phyloP scores from a whole-genome alignment of 2,888 invertebrate species.

The Chrysolina americana region DNA sequence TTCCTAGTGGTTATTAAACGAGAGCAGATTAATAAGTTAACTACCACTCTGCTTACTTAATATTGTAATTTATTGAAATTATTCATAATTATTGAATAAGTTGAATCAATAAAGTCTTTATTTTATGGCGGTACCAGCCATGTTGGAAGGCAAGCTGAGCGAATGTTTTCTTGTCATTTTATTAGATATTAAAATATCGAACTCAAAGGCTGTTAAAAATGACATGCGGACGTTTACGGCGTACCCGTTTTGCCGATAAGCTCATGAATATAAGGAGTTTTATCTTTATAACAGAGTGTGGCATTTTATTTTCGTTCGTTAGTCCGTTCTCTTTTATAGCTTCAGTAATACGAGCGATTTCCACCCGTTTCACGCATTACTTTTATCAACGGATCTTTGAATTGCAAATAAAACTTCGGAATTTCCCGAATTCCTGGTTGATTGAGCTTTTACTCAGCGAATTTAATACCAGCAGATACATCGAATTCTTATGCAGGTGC shows the following conservation, averaged over 20 bases:
- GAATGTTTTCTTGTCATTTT: constrained; percentile 62
- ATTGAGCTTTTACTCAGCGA: constrained; percentile 21
- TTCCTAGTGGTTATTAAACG: background rate
- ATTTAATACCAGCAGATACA: background rate
- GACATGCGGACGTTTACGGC: constrained; percentile 63
- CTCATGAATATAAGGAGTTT: constrained; percentile 43
- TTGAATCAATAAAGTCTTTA: constrained; percentile 55
- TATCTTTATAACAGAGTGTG: constrained; percentile 48
- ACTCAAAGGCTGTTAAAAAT: constrained; percentile 63
- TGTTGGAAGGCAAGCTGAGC: constrained; percentile 65
- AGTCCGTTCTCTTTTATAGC: constrained; percentile 28
- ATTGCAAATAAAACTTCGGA: constrained; percentile 14
- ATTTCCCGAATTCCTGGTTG: constrained; percentile 22
- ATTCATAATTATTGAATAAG: constrained; percentile 47
- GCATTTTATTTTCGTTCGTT: constrained; percentile 35
- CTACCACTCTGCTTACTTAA: constrained; percentile 32
- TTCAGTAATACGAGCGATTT: constrained; percentile 31
- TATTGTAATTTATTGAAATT: constrained; percentile 43
- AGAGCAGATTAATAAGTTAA: constrained; percentile 15
- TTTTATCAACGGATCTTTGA: constrained; percentile 38
- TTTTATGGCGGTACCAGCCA: constrained; percentile 58
- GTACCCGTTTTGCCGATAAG: constrained; percentile 48
- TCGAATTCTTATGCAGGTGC: background rate
- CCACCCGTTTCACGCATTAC: constrained; percentile 41
- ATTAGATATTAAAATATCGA: constrained; percentile 68